Evolutionary conservation across 2,113 vertebrate species (phyloP), one percentile per base, ranked within the genome.

Genomic region (Cololabis saira): DNA sequence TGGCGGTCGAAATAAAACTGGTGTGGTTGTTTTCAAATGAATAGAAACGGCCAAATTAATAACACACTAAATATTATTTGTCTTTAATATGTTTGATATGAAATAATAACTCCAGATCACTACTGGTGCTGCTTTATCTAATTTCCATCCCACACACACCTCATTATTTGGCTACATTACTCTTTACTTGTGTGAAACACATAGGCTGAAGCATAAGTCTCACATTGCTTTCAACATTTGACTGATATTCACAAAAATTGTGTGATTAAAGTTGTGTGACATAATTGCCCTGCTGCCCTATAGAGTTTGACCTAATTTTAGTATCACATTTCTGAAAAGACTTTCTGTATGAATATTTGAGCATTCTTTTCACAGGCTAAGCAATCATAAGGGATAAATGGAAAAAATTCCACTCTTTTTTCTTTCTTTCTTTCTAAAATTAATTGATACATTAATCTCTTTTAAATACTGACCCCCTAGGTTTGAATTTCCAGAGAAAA

Each of bases 331-430:
- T 61, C 2, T 50, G 21, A 63, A 57, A 75, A 63, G 9, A 24
- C 55, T 50, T 59, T 27, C 24, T 57, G 18, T 80, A 49, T 19
- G 8, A 69, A 56, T 63, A 15, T 70, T 73, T 78, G 5, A 43
- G 2, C 19, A 7, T 61, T 66, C 66, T 16, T 7, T 24, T 74
- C 72, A 42, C 75, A 80, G 87, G 83, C 74, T 18, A 70, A 18
- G 15, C 73, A 76, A 83, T n/a, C n/a, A 24, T 74, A 41, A 58
- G 52, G 77, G 83, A 60, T 78, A 59, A 71, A 69, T 27, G 24
- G 41, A 54, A 66, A 78, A 53, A 16, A 17, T 52, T 22, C 37
- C 60, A 50, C 37, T 59, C 8, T 42, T 78, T 73, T 42, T 4
- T 42, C 1, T 42, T 42, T 42, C 1, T 45, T 45, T 45, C 8